Evolutionary conservation across 2,113 vertebrate genomes (phyloP).

Genomic region (Strix aluco): DNA sequence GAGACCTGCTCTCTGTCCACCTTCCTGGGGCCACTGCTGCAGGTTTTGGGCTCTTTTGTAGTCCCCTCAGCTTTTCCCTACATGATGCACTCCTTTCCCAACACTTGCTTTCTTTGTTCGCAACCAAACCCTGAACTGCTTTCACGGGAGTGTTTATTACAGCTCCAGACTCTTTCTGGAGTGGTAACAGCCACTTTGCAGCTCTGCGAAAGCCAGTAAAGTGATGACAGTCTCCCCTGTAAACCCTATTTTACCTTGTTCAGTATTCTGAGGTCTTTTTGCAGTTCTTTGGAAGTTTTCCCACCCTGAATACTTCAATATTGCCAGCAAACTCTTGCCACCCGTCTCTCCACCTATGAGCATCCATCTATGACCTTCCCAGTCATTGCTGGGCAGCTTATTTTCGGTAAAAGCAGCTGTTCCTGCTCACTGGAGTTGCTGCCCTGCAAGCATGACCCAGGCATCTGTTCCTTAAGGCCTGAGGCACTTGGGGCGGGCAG

Average conservation of each 20-base stretch:
- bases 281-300: not conserved
- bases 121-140: not conserved
- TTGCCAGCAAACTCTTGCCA: not conserved
- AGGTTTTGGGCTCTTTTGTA: not conserved
- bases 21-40: not conserved
- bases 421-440: rapidly evolving
- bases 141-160: not conserved
- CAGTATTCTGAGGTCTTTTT: not conserved
- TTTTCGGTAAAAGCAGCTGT: not conserved
- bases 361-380: not conserved
- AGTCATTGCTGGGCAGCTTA: not conserved
- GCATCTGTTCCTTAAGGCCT: not conserved
- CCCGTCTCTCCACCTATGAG: not conserved
- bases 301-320: not conserved
- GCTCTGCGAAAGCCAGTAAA: not conserved
- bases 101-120: not conserved
- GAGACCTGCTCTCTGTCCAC: not conserved
- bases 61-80: not conserved
- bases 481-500: not conserved
- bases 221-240: rapidly evolving
- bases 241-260: not conserved
- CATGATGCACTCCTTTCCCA: not conserved
- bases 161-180: not conserved
- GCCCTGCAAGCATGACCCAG: not conserved
- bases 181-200: not conserved